Conservation (phyloP, 2,113 vertebrate species). For the Caretta caretta region DNA sequence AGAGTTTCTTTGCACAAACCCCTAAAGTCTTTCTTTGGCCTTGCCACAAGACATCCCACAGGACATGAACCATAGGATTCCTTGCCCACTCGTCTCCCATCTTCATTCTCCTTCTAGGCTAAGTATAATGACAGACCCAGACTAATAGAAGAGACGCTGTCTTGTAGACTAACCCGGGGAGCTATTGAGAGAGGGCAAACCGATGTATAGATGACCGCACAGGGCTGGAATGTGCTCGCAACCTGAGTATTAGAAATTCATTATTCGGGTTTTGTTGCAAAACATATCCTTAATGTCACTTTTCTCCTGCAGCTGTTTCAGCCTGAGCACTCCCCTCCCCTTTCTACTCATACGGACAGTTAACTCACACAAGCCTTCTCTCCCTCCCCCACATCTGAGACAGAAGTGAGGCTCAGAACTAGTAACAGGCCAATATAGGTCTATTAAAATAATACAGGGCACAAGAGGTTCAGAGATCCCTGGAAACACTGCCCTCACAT, state of each 20-base stretch:
- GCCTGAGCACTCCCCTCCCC: not conserved
- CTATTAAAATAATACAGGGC: not conserved
- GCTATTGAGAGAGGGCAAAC: slow-evolving; percentile 46
- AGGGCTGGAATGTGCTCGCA: slow-evolving; percentile 60
- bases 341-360: not conserved
- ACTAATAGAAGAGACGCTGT: slow-evolving; percentile 50
- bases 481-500: not conserved
- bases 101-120: slow-evolving; percentile 19
- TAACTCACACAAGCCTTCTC: not conserved
- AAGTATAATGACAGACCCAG: slow-evolving; percentile 58
- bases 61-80: slow-evolving; percentile 15
- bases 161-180: not conserved
- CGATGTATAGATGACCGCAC: slow-evolving; percentile 17
- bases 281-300: slow-evolving; percentile 34
- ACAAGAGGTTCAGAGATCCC: not conserved
- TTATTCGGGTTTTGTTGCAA: slow-evolving; percentile 29
- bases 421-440: not conserved
- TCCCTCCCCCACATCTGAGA: not conserved
- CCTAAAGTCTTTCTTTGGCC: slow-evolving; percentile 30
- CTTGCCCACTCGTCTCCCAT: slow-evolving; percentile 13
- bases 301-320: slow-evolving; percentile 47
- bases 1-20: slow-evolving; percentile 45
- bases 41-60: not conserved
- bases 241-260: slow-evolving; percentile 29
- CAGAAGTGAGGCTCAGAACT: not conserved